These are phyloP conservation scores for Neodiprion fabricii DNA, from an alignment of 1,140 invertebrate genomes.

Conservation along the genomic window DNA sequence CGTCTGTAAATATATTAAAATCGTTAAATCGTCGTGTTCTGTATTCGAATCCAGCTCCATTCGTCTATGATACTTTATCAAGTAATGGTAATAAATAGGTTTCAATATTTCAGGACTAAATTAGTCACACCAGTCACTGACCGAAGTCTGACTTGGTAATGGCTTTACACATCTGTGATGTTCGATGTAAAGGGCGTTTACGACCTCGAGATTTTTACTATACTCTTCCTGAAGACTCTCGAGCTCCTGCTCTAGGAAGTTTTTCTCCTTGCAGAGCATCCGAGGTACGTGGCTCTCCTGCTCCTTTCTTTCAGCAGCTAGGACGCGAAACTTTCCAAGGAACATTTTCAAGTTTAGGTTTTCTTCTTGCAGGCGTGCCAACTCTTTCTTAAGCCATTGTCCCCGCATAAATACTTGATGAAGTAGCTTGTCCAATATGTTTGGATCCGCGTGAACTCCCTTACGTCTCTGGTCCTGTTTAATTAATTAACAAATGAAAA, in stretches of 20 bases:
- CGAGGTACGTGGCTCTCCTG: constrained; percentile 27
- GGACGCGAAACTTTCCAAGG: constrained; percentile 24
- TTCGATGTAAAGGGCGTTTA: constrained; percentile 24
- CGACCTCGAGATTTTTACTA: constrained; percentile 27
- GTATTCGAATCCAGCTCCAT: not conserved
- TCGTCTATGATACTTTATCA: no score
- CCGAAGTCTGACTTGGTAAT: constrained; percentile 11
- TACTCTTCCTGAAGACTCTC: constrained; percentile 10
- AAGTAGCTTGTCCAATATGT: constrained; percentile 22
- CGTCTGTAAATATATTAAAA: constrained; percentile 23
- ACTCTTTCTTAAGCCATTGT: constrained; percentile 32
- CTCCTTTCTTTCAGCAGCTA: constrained; percentile 25
- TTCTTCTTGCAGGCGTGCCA: constrained; percentile 29
- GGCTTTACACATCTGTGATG: constrained; percentile 26
- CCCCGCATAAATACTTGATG: constrained; percentile 32
- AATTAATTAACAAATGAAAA: not conserved
- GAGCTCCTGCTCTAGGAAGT: constrained; percentile 26
- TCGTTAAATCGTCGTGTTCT: not conserved
- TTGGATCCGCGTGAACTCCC: constrained; percentile 5
- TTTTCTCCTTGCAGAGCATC: constrained; percentile 26
- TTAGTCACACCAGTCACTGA: constrained; percentile 11
- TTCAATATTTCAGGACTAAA: constrained; percentile 13
- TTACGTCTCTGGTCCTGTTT: constrained; percentile 20
- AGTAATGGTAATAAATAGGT: not conserved
- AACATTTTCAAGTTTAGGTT: constrained; percentile 25